phyloP scores from a whole-genome alignment of 2,888 invertebrate species.

The Leptopilina syphax region DNA sequence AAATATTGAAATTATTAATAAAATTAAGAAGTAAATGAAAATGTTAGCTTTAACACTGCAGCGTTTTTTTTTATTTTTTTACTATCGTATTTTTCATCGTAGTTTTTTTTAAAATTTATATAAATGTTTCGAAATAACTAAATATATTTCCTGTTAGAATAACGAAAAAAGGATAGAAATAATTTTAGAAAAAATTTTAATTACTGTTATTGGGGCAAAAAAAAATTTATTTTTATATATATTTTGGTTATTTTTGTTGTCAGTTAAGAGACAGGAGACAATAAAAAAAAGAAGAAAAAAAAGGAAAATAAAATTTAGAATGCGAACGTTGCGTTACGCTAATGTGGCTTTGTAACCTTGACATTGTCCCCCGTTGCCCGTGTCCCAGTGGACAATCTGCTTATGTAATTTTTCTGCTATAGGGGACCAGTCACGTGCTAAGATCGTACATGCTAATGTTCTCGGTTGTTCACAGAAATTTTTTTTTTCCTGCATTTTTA shows the following conservation, averaged over 20 bases:
- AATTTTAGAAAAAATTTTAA: too few relatives aligned
- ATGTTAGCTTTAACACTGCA: too few relatives aligned
- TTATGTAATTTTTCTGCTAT: conserved; percentile 33
- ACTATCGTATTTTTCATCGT: too few relatives aligned
- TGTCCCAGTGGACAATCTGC: background rate
- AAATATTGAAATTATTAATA: too few relatives aligned
- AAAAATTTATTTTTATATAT: too few relatives aligned
- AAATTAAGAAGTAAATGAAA: too few relatives aligned
- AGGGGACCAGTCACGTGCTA: conserved; percentile 28
- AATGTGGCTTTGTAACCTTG: conserved; percentile 26
- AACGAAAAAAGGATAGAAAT: too few relatives aligned
- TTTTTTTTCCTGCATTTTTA: background rate
- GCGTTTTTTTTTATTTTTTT: too few relatives aligned
- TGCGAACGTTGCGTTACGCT: conserved; percentile 19
- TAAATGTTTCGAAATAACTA: background rate
- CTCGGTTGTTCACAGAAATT: conserved; percentile 11
- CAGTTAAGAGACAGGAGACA: background rate
- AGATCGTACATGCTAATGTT: conserved; percentile 28
- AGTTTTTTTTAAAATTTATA: too few relatives aligned
- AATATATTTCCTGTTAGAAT: too few relatives aligned
- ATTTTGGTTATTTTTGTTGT: background rate
- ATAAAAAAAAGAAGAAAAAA: too few relatives aligned
- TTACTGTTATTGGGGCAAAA: too few relatives aligned
- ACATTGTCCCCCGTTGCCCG: conserved; percentile 32
- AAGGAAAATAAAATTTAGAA: background rate